A percentile compares a stretch with the other conserved stretches of the same genome.
Evolutionary conservation across 2,113 vertebrate species (phyloP).

Genomic region (Physeter macrocephalus): DNA sequence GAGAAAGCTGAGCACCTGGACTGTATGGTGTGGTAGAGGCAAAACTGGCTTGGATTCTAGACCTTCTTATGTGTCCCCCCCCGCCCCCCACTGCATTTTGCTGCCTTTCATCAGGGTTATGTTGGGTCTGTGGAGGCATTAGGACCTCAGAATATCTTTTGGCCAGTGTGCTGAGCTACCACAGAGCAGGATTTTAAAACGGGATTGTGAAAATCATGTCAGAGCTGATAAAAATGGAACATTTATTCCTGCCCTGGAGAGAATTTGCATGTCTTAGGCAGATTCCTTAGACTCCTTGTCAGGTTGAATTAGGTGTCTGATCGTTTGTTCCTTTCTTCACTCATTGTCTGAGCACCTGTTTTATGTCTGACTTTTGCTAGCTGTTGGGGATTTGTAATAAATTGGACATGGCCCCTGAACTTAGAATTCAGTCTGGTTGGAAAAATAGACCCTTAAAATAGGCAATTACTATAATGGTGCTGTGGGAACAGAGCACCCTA

Average conservation of each 20-base stretch:
- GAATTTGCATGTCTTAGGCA: not conserved
- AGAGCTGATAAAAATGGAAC: not conserved
- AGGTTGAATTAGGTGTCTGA: not conserved
- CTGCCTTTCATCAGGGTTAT: not conserved
- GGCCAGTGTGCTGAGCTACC: not conserved
- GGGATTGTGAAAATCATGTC: not conserved
- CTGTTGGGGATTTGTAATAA: not conserved
- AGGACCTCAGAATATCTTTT: not conserved
- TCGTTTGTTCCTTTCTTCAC: slow-evolving; percentile 24
- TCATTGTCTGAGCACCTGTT: not conserved
- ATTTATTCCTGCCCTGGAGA: not conserved
- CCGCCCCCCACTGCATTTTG: not conserved
- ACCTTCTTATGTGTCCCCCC: not conserved
- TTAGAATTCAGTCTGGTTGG: not conserved
- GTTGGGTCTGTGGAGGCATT: not conserved
- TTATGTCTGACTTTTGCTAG: not conserved
- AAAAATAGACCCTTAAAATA: not conserved
- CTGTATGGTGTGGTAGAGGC: not conserved
- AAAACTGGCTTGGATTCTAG: not conserved
- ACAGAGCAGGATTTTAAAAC: not conserved
- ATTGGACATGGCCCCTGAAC: not conserved
- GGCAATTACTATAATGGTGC: not conserved
- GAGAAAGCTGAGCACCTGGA: not conserved
- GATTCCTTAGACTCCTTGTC: not conserved
- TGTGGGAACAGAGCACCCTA: not conserved